These are phyloP conservation scores for Akabosia matsudoensis DNA, from an alignment of 1,140 invertebrate species.

Conservation along the genomic window DNA sequence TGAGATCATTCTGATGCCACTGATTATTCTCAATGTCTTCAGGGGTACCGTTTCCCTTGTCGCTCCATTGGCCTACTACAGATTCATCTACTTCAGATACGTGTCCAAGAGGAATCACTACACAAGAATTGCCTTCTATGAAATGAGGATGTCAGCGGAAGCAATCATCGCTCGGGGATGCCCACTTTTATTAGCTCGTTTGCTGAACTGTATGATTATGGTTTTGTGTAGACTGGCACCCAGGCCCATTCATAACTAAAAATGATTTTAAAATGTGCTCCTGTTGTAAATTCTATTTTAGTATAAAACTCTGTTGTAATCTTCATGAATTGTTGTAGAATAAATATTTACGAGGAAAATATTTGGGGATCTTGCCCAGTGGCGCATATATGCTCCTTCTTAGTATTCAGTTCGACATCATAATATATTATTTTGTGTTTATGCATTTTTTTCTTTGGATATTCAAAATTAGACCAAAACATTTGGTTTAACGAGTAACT, in stretches of 20 bases:
- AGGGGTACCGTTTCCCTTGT: slow-evolving; percentile 80
- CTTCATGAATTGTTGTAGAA: too few species aligned
- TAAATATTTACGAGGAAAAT: too few species aligned
- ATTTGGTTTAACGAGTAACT: too few species aligned
- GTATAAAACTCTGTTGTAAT: too few species aligned
- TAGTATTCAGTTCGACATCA: too few species aligned
- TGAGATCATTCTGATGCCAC: not conserved
- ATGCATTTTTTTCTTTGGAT: too few species aligned
- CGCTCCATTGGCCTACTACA: slow-evolving; percentile 91
- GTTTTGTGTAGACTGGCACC: slow-evolving; percentile 66
- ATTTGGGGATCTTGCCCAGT: too few species aligned
- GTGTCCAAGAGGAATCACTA: slow-evolving; percentile 90
- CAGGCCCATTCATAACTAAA: slow-evolving; percentile 41
- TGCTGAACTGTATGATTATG: slow-evolving; percentile 57
- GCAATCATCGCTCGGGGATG: slow-evolving; percentile 60
- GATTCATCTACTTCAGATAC: slow-evolving; percentile 85
- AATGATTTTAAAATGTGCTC: too few species aligned
- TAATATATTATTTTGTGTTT: too few species aligned
- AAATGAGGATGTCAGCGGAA: slow-evolving; percentile 66
- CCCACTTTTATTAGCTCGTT: slow-evolving; percentile 58
- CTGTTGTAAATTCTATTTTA: too few species aligned
- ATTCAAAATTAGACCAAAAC: too few species aligned
- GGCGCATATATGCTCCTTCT: too few species aligned
- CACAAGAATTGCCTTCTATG: slow-evolving; percentile 81
- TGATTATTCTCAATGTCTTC: slow-evolving; percentile 50